Evolutionary conservation across 1,140 invertebrate genomes (phyloP).

Genomic region (Temnothorax longispinosus): DNA sequence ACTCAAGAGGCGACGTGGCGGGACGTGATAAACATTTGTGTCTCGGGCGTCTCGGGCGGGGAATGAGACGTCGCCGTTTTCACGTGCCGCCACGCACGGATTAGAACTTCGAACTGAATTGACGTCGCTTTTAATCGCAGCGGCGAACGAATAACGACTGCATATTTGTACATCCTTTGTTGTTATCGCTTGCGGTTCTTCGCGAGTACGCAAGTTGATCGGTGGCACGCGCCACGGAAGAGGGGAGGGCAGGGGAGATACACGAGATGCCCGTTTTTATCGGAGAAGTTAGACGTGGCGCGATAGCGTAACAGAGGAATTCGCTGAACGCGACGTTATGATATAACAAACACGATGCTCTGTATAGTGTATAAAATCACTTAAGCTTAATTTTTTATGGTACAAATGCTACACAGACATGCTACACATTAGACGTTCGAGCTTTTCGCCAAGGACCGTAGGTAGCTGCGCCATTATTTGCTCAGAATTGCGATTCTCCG

Average conservation of each 20-base stretch:
- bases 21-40: constrained; percentile 77
- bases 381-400: constrained; percentile 76
- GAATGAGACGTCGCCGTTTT: constrained; percentile 77
- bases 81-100: constrained; percentile 47
- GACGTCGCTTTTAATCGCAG: not conserved
- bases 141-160: constrained; percentile 12
- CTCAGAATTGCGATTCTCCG: constrained; percentile 69
- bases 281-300: not conserved
- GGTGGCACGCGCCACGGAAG: not conserved
- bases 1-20: constrained; percentile 82
- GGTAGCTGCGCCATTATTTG: constrained; percentile 66
- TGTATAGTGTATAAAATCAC: constrained; percentile 67
- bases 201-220: constrained; percentile 26
- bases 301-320: constrained; percentile 22
- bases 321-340: constrained; percentile 36
- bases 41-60: constrained; percentile 83
- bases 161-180: constrained; percentile 60
- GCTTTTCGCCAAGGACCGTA: constrained; percentile 66
- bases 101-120: constrained; percentile 16
- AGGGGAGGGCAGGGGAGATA: not conserved
- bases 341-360: constrained; percentile 43
- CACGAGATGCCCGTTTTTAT: not conserved
- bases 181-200: constrained; percentile 48
- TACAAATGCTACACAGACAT: constrained; percentile 69
- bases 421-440: constrained; percentile 66